Evolutionary conservation across 1,140 invertebrate genomes (phyloP), one percentile per base, ranked within the genome.

Genomic region (Drosophila auraria): DNA sequence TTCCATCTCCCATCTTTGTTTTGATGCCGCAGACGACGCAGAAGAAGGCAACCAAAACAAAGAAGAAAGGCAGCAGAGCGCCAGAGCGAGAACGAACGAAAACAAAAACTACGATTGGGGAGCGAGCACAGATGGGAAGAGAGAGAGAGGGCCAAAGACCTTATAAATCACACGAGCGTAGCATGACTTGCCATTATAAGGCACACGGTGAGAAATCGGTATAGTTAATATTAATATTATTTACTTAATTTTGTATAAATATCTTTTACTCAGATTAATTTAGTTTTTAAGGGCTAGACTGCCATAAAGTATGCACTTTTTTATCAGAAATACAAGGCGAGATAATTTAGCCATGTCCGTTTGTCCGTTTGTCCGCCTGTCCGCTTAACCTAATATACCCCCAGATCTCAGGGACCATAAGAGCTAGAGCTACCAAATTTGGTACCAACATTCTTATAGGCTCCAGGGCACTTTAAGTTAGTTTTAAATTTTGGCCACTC

Each of bases 91-190:
- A 72, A 49, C 61, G 57, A 76, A 57, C 49, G 17, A 51, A 83
- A 83, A 53, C 38, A 56, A 63, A 59, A 75, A 59, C 38, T 51
- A 53, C 47, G 68, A 84, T 60, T 66, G 71, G 45, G 53, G 61
- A 66, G 65, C 23, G 53, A 56, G 7, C 33, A 25, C 36, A 63
- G 58, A 65, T 49, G 53, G 50, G 38, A 25, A 60, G 27, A 47
- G 27, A 49, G 33, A 44, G 64, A 57, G 61, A 71, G 83, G 75
- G 86, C 79, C 81, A 90, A 90, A 90, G 86, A 90, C 86, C 86
- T 90, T 90, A 90, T 82, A 90, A 90, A 90, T 90, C 86, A 90
- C 86, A 89, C 86, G 86, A 84, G 86, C 81, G 86, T 84, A 71
- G 86, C 86, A 90, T 90, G 86, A 89, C 86, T 90, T 80, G 84